Conservation (phyloP, 1,140 invertebrate species). For the Oreohelix idahoensis region DNA sequence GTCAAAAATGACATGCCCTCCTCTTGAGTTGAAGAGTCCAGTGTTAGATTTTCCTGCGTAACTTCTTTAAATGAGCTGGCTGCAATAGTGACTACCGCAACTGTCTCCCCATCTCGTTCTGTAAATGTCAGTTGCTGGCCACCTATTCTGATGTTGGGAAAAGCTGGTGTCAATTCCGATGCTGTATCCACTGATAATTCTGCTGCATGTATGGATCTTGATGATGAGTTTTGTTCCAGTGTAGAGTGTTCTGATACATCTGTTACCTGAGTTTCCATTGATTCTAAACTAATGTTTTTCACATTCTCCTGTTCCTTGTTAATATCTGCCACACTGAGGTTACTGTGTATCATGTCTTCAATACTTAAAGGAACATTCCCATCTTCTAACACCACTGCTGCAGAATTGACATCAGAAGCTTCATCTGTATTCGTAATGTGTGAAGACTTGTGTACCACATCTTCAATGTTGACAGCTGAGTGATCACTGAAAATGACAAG, state of each 20-base stretch:
- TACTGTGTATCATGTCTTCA: not conserved
- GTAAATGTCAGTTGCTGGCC: conserved; percentile 27
- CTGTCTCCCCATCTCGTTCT: conserved; percentile 28
- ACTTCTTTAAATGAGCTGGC: not conserved
- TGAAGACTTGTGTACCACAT: not conserved
- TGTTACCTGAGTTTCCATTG: not conserved
- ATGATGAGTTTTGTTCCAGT: not conserved
- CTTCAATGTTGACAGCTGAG: not conserved
- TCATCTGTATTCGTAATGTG: not conserved
- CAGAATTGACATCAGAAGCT: not conserved
- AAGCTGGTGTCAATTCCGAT: not conserved
- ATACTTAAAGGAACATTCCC: not conserved
- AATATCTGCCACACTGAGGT: not conserved
- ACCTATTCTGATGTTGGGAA: conserved; percentile 8
- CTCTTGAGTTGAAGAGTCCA: not conserved
- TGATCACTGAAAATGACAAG: not conserved
- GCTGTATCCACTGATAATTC: not conserved
- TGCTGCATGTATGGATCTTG: not conserved
- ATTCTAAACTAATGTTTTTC: not conserved
- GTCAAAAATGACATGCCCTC: not conserved
- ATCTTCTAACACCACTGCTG: not conserved
- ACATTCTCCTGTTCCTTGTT: not conserved
- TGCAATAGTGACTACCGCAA: conserved; percentile 13
- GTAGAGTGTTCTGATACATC: not conserved
- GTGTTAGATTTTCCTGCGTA: not conserved